These are phyloP conservation scores for Dysdera silvatica DNA, from an alignment of 1,140 invertebrate genomes.

Conservation along the genomic window DNA sequence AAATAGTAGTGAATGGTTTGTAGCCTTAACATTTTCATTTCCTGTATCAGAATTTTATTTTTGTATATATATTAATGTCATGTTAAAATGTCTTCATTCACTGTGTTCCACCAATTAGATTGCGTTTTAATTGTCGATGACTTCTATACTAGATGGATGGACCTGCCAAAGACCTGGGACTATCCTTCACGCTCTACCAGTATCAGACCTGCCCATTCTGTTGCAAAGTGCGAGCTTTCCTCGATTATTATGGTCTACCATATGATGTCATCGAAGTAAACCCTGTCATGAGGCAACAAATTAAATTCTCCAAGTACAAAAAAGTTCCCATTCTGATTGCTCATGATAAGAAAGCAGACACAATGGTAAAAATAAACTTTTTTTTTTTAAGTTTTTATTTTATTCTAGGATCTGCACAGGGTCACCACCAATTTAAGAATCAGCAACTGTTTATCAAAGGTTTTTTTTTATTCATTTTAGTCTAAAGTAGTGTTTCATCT, in stretches of 20 bases:
- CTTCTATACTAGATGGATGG: conserved; percentile 21
- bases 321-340: conserved; percentile 92
- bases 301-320: conserved; percentile 88
- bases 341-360: conserved; percentile 55
- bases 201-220: conserved; percentile 98
- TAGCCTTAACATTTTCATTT: no score
- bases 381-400: background rate
- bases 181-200: conserved; percentile 85
- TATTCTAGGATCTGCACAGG: background rate
- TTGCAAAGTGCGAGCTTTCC: conserved; percentile 86
- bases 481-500: no score
- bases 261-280: conserved; percentile 97
- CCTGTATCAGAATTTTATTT: no score
- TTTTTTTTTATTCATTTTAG: background rate
- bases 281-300: conserved; percentile 78
- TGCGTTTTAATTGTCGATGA: no score
- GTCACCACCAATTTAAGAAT: background rate
- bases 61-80: no score
- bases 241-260: conserved; percentile 88
- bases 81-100: no score
- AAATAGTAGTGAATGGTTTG: no score
- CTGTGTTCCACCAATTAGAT: no score
- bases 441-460: background rate
- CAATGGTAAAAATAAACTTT: conserved; percentile 17
- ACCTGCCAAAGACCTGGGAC: conserved; percentile 40